Evolutionary conservation across 2,888 invertebrate genomes (phyloP).

Genomic region (Tenthredo notha): DNA sequence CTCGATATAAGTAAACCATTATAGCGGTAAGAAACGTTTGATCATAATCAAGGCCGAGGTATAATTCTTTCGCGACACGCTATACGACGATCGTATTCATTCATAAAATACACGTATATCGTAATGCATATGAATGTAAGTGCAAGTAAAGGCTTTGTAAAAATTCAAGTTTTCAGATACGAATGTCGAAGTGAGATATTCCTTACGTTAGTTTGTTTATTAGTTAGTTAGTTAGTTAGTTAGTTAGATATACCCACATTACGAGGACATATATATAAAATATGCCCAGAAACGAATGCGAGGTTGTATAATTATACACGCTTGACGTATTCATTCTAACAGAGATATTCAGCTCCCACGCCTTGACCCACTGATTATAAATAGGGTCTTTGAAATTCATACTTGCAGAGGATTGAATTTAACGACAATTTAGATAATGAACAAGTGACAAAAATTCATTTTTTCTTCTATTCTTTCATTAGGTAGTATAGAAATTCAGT

Average conservation of each 20-base stretch:
- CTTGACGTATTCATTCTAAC: neutral
- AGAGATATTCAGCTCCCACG: conserved; percentile 39
- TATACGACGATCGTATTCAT: neutral
- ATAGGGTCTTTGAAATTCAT: neutral
- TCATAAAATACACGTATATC: neutral
- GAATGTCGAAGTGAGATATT: neutral
- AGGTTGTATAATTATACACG: conserved; percentile 17
- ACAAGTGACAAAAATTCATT: neutral
- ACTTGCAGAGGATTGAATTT: neutral
- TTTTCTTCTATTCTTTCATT: neutral
- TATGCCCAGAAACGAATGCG: neutral
- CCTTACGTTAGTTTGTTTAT: neutral
- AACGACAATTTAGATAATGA: neutral
- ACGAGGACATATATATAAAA: neutral
- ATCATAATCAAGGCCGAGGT: neutral
- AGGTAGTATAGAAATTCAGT: neutral
- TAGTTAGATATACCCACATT: neutral
- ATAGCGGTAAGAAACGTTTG: neutral
- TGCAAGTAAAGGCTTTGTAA: neutral
- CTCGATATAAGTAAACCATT: neutral
- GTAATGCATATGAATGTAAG: too few species aligned
- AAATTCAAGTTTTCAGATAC: neutral
- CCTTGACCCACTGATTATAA: conserved; percentile 53
- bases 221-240: neutral
- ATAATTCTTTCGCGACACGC: neutral